Evolutionary conservation across 1,140 invertebrate genomes (phyloP), one percentile per base, ranked within the genome.

Genomic region (Arctopsyche grandis): DNA sequence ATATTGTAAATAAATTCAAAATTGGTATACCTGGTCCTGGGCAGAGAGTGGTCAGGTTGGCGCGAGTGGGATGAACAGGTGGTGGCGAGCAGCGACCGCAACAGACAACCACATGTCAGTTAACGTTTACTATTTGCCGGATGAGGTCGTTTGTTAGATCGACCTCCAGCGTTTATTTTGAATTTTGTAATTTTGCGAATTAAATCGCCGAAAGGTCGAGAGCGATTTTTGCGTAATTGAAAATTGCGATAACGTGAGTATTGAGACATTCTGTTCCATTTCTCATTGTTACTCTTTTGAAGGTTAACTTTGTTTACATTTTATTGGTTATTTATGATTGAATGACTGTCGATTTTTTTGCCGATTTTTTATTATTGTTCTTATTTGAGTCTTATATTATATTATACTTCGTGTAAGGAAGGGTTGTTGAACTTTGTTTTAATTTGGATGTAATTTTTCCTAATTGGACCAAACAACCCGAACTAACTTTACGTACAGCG

Each of bases 81-180:
- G 38, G 14, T 5, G 66, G 66, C 14, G 66, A 21, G 60, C 60
- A 44, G 69, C 69, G 69, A 24, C 24, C 43, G 26, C 38, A 71
- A 48, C 69, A 48, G 29, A 44, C 38, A 71, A 48, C 69, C 69
- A 71, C 69, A 71, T 46, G 69, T 71, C 69, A 71, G 69, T 71
- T 71, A 12, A 71, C 5, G 44, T 71, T 71, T 38, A 48, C n/a
- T 21, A 5, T 16, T 44, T 38, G 69, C 5, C 9, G 22, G 14
- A 1, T 12, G 5, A 44, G 29, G 1, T 44, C 69, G 69, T 71
- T 9, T 69, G 5, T 60, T 38, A 4, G 7, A 4, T 7, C 29
- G 29, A 38, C 29, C 29, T 60, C 9, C 16, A 60, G 3, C 21
- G 21, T 10, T 60, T 4, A 3, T 52, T 19, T 52, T n/a, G 12